phyloP scores from a whole-genome alignment of 2,888 invertebrate species.

The Melikaiella ostensackeni region DNA sequence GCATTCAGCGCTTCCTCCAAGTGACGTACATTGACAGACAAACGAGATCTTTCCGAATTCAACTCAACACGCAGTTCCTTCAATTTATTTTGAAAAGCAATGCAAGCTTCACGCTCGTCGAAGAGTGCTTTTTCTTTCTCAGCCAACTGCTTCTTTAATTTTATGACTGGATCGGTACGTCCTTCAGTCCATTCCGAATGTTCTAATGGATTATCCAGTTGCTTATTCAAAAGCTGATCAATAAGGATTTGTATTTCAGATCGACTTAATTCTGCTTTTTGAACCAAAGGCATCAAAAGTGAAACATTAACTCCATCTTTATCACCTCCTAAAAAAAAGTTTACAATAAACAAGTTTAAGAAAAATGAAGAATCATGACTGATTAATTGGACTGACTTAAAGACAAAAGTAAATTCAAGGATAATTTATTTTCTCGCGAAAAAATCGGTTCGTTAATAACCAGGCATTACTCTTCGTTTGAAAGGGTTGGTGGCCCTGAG shows the following conservation, averaged over 20 bases:
- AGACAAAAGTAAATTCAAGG: no score
- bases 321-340: slow-evolving; percentile 81
- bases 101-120: slow-evolving; percentile 87
- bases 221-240: slow-evolving; percentile 92
- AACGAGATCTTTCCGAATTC: slow-evolving; percentile 83
- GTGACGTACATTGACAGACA: slow-evolving; percentile 79
- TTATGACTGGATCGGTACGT: slow-evolving; percentile 90
- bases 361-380: not conserved
- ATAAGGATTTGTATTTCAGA: slow-evolving; percentile 93
- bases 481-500: no score
- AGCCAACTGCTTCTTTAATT: slow-evolving; percentile 91
- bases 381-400: not conserved
- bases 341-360: not conserved
- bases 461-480: no score
- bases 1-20: slow-evolving; percentile 80
- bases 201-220: slow-evolving; percentile 85
- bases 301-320: slow-evolving; percentile 85
- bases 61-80: slow-evolving; percentile 87
- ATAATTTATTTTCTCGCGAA: no score
- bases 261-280: slow-evolving; percentile 89
- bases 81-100: slow-evolving; percentile 87
- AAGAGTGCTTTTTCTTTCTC: slow-evolving; percentile 89
- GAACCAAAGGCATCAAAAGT: slow-evolving; percentile 85
- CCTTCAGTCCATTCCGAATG: slow-evolving; percentile 93
- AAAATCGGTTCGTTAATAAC: no score